Percentiles rank a stretch among this genome's conserved stretches.
These are phyloP conservation scores for Elachura formosa DNA, from an alignment of 2,113 vertebrate genomes.

Conservation along the genomic window DNA sequence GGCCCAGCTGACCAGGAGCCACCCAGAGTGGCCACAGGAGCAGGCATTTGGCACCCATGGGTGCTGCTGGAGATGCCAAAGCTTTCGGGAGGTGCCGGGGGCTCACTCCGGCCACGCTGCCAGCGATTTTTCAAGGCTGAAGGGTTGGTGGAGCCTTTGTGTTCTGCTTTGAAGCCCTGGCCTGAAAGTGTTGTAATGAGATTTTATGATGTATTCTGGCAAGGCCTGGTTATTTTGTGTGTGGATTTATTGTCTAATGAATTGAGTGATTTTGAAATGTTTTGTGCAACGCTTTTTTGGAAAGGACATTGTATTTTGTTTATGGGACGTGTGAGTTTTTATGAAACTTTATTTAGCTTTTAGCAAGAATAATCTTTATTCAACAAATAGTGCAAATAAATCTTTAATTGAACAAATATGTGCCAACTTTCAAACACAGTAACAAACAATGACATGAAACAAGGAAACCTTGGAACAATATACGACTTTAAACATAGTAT, in stretches of 20 bases:
- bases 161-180: slow-evolving; percentile 42
- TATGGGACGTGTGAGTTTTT: slow-evolving; percentile 63
- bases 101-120: background rate
- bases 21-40: fast-evolving
- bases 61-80: background rate
- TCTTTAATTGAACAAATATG: slow-evolving; percentile 68
- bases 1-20: fast-evolving
- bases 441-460: slow-evolving; percentile 67
- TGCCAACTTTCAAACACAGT: slow-evolving; percentile 61
- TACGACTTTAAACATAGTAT: slow-evolving; percentile 46
- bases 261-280: slow-evolving; percentile 63
- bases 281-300: slow-evolving; percentile 61
- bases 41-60: background rate
- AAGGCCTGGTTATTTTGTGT: slow-evolving; percentile 53
- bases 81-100: background rate
- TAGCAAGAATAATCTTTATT: slow-evolving; percentile 69
- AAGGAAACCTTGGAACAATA: slow-evolving; percentile 50
- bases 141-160: slow-evolving; percentile 22
- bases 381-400: slow-evolving; percentile 66
- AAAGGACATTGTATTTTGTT: slow-evolving; percentile 65
- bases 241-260: slow-evolving; percentile 66
- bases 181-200: slow-evolving; percentile 67
- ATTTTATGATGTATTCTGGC: slow-evolving; percentile 63
- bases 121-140: background rate
- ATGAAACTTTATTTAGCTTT: slow-evolving; percentile 68